Evolutionary conservation across 2,888 invertebrate genomes (phyloP), one percentile per base, ranked within the genome.

Genomic region (Allacma fusca): DNA sequence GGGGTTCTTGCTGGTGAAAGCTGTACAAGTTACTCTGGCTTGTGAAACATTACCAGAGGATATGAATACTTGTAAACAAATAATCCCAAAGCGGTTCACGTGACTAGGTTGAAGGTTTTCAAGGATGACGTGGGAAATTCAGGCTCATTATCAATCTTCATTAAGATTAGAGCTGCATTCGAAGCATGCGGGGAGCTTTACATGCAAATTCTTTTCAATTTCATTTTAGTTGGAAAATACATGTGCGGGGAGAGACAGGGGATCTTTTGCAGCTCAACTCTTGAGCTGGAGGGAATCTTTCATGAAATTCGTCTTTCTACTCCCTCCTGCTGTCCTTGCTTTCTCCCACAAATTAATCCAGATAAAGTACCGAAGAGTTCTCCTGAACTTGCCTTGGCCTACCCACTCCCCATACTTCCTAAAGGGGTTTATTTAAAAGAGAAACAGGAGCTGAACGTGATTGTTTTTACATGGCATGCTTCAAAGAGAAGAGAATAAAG

Each of bases 101-200:
- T n/a, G n/a, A n/a, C n/a, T n/a, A n/a, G n/a, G n/a, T n/a, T n/a
- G n/a, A n/a, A 13, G 40, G 7, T 40, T 40, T 23, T 5, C 59
- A 19, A 13, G 23, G 23, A 59, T 75, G 78, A 78, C 78, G 72
- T 76, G 59, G 28, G 67, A n/a, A 68, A 78, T 78, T 75, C 65
- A 21, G 67, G 44, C 72, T 76, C 75, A 78, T 78, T 78, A 78
- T 78, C 78, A 78, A 78, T 78, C 78, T 78, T 78, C 78, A 78
- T 78, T 78, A 78, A 69, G 73, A 76, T 73, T 77, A 72, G 23
- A 26, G 67, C 70, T 72, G 57, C 57, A 72, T 59, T 62, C 23
- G 19, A 64, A 40, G 64, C 59, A 72, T 40, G 13, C 13, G 43
- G 69, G 40, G 26, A 71, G 71, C 43, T 57, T 57, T 71, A 23